A percentile compares a stretch with the other conserved stretches of the same genome.
phyloP scores from a whole-genome alignment of 2,888 invertebrate species.

The Nomada flava region DNA sequence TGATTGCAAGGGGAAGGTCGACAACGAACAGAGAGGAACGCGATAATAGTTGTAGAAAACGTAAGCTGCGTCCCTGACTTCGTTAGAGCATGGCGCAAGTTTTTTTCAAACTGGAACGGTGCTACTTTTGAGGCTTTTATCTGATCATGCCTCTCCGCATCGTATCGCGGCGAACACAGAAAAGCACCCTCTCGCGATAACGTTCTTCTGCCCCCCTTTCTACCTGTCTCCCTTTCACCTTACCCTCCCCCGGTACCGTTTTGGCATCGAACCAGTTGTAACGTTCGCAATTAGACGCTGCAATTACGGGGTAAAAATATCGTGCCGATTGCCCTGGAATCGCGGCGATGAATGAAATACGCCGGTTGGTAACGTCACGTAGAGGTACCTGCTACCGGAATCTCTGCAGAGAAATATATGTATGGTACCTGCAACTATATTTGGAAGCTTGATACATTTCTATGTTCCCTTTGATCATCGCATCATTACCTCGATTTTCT shows the following conservation, averaged over 20 bases:
- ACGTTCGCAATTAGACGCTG: conserved; percentile 70
- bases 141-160: conserved; percentile 61
- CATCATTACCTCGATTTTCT: no score
- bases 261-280: conserved; percentile 72
- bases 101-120: conserved; percentile 70
- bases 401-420: neutral
- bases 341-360: conserved; percentile 13
- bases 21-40: conserved; percentile 16
- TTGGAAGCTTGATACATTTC: no score
- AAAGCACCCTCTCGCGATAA: conserved; percentile 69
- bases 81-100: conserved; percentile 67
- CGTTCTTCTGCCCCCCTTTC: conserved; percentile 52
- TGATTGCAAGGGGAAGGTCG: neutral
- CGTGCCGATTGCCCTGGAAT: conserved; percentile 50
- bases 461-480: no score
- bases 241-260: conserved; percentile 37
- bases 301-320: conserved; percentile 64
- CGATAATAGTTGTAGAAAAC: conserved; percentile 38
- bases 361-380: neutral
- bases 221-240: conserved; percentile 1
- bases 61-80: conserved; percentile 66
- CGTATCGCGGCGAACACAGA: conserved; percentile 64
- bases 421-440: no score
- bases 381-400: neutral
- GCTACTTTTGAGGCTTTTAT: conserved; percentile 76